These are phyloP conservation scores for Oryzias dopingdopingensis DNA, from an alignment of 2,797 vertebrate genomes.

Conservation along the genomic window DNA sequence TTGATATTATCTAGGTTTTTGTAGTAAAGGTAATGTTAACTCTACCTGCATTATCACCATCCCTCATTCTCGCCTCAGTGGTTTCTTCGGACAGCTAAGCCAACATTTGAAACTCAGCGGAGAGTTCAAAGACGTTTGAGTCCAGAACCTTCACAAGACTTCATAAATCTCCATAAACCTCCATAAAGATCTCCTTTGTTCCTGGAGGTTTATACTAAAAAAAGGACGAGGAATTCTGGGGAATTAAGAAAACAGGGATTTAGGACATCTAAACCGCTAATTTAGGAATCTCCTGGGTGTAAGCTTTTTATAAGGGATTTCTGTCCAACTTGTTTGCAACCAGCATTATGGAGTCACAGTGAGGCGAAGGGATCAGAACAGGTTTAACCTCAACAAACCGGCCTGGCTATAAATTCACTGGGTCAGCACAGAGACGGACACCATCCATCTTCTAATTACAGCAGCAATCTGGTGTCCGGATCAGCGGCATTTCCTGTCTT, in stretches of 20 bases:
- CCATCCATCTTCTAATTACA: constrained; percentile 55
- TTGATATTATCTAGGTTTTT: too few species aligned
- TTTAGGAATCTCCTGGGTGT: constrained; percentile 83
- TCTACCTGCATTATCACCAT: too few species aligned
- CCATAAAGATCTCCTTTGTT: too few species aligned
- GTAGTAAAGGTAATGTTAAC: too few species aligned
- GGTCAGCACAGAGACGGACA: constrained; percentile 22
- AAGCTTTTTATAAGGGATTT: constrained; percentile 87
- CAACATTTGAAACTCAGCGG: too few species aligned
- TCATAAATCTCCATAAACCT: too few species aligned
- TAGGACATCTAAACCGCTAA: constrained; percentile 79
- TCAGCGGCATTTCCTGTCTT: constrained; percentile 21
- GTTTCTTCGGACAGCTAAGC: too few species aligned
- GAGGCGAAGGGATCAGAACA: constrained; percentile 83
- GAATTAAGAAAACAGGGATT: constrained; percentile 61
- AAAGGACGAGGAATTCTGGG: constrained; percentile 34
- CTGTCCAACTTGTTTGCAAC: constrained; percentile 77
- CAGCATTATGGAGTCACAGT: constrained; percentile 83
- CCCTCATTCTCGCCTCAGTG: too few species aligned
- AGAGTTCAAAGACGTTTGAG: too few species aligned
- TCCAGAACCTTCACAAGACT: too few species aligned
- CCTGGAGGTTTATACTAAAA: constrained; percentile 19
- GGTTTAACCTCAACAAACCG: constrained; percentile 80
- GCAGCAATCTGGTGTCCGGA: constrained; percentile 49
- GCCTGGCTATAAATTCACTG: constrained; percentile 55